Evolutionary conservation across 30 jellyfish, hydroid and myxozoan genomes (phyloP).

Genomic region (Pelagia noctiluca): DNA sequence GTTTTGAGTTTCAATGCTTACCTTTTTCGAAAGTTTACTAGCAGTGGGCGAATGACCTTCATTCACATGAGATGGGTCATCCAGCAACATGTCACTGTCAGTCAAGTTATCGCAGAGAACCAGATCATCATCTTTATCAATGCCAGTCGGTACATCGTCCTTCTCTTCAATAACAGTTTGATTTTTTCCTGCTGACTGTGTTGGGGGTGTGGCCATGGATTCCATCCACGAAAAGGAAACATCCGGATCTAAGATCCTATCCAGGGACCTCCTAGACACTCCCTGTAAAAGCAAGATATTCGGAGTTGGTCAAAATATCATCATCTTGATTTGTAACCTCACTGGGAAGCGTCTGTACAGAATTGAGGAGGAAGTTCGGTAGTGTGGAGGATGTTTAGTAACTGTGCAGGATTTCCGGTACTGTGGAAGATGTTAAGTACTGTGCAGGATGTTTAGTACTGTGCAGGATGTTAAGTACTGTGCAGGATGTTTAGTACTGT

Average conservation of each 20-base stretch:
- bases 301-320: not conserved
- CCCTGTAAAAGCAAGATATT: conserved; percentile 31
- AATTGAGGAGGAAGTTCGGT: not conserved
- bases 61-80: not conserved
- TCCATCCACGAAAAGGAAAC: conserved; percentile 61
- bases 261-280: conserved; percentile 73
- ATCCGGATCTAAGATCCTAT: conserved; percentile 81
- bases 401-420: not conserved
- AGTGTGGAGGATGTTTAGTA: not conserved
- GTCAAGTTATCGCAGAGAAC: not conserved
- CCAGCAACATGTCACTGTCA: not conserved
- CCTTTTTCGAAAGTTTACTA: not conserved
- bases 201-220: conserved; percentile 89
- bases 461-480: not conserved
- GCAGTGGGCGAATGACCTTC: not conserved
- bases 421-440: not conserved
- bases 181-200: conserved; percentile 45
- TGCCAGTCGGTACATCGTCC: not conserved
- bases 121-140: not conserved
- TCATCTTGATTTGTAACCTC: not conserved
- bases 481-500: no score
- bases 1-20: not conserved
- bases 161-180: not conserved
- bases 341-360: not conserved
- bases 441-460: not conserved